Percentiles rank a stretch among this genome's conserved stretches.
phyloP scores from a whole-genome alignment of 2,113 vertebrate genomes.

The Pedionomus torquatus region DNA sequence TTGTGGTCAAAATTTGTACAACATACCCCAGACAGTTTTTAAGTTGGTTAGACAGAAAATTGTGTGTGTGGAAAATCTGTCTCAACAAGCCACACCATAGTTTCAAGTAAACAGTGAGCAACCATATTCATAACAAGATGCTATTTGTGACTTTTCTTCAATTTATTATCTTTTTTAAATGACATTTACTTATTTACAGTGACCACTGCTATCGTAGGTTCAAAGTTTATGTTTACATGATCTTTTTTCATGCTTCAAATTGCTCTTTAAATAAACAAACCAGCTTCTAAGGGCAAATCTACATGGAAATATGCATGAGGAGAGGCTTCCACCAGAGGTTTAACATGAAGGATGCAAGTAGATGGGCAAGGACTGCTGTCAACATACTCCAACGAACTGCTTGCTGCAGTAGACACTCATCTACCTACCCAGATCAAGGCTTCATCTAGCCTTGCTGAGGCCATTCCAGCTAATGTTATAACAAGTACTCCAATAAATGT shows the following conservation, averaged over 20 bases:
- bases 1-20: constrained; percentile 41
- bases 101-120: background rate
- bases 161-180: background rate
- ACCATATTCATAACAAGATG: background rate
- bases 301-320: background rate
- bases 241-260: background rate
- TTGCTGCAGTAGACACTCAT: background rate
- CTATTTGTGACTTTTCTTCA: background rate
- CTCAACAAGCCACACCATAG: background rate
- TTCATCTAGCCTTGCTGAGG: background rate
- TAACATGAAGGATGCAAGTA: background rate
- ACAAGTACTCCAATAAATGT: background rate
- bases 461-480: background rate
- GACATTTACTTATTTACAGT: background rate
- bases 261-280: background rate
- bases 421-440: fast-evolving
- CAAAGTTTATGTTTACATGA: background rate
- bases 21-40: background rate
- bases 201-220: background rate
- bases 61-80: background rate
- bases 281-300: background rate
- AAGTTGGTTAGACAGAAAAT: background rate
- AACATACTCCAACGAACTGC: background rate
- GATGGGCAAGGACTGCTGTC: background rate
- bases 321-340: background rate